A percentile compares a stretch with the other conserved stretches of the same genome.
Evolutionary conservation across 1,140 invertebrate genomes (phyloP).

Genomic region (Drosophila sproati): DNA sequence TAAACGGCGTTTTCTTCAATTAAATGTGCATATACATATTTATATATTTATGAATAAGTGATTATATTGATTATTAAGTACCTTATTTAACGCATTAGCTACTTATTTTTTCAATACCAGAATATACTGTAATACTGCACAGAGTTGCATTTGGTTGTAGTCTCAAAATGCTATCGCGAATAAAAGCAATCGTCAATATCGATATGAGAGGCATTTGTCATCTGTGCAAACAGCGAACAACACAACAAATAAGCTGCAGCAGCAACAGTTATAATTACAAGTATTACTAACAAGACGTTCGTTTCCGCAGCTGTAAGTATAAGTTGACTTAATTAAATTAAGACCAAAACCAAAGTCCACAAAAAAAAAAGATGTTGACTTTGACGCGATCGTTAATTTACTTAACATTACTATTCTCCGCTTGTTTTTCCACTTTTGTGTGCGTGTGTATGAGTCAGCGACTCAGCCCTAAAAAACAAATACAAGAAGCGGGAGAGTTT

Average conservation of each 20-base stretch:
- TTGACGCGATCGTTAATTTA: not conserved
- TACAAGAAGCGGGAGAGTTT: slow-evolving; percentile 9
- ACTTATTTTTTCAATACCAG: not conserved
- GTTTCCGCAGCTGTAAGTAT: slow-evolving; percentile 33
- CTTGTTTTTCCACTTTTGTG: not conserved
- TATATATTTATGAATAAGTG: not conserved
- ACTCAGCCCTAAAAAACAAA: slow-evolving; percentile 30
- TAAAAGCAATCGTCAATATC: slow-evolving; percentile 40
- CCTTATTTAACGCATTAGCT: not conserved
- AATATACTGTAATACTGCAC: slow-evolving; percentile 9
- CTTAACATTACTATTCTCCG: not conserved
- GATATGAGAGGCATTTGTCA: slow-evolving; percentile 39
- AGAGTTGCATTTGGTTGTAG: not conserved
- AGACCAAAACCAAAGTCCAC: not conserved
- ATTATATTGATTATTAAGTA: not conserved
- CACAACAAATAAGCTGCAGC: slow-evolving; percentile 33
- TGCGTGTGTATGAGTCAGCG: slow-evolving; percentile 46
- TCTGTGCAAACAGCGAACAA: slow-evolving; percentile 46
- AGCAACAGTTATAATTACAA: slow-evolving; percentile 43
- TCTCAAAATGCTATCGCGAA: slow-evolving; percentile 8
- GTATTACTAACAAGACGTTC: slow-evolving; percentile 33
- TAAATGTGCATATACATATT: not conserved
- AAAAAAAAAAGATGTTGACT: not conserved
- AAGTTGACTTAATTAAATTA: not conserved
- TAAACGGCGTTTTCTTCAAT: too few relatives aligned